phyloP scores from a whole-genome alignment of 2,797 vertebrate species.

The Rhinoraja longicauda region DNA sequence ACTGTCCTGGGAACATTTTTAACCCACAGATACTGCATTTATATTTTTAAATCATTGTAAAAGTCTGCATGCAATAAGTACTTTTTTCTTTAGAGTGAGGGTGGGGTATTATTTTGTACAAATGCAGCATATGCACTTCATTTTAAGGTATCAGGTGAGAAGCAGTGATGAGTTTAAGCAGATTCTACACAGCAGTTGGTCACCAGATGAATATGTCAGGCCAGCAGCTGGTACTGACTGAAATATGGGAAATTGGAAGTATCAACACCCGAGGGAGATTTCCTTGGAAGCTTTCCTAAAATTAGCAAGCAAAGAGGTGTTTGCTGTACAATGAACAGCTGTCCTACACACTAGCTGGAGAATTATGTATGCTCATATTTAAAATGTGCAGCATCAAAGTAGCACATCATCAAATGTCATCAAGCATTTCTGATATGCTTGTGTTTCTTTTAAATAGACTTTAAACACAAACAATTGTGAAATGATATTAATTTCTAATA shows the following conservation, averaged over 20 bases:
- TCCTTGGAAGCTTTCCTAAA: background rate
- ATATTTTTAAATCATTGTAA: no score
- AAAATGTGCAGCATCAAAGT: background rate
- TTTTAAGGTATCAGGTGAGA: background rate
- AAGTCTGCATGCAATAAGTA: background rate
- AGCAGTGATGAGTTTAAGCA: background rate
- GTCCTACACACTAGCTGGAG: background rate
- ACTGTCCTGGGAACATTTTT: no score
- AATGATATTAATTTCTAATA: background rate
- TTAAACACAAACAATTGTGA: background rate
- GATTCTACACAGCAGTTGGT: constrained; percentile 8
- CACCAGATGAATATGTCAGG: background rate
- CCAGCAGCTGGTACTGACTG: constrained; percentile 13
- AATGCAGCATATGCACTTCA: background rate
- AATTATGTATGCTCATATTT: background rate
- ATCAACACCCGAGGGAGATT: background rate
- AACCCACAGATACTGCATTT: background rate
- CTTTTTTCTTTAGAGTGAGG: background rate
- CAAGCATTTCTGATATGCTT: background rate
- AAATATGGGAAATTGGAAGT: background rate
- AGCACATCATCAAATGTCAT: background rate
- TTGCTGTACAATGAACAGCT: background rate
- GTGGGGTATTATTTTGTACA: no score
- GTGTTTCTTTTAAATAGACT: background rate
- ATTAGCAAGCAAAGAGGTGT: background rate